Conservation (phyloP, 2,113 vertebrate genomes). For the Sinosuthora webbiana region DNA sequence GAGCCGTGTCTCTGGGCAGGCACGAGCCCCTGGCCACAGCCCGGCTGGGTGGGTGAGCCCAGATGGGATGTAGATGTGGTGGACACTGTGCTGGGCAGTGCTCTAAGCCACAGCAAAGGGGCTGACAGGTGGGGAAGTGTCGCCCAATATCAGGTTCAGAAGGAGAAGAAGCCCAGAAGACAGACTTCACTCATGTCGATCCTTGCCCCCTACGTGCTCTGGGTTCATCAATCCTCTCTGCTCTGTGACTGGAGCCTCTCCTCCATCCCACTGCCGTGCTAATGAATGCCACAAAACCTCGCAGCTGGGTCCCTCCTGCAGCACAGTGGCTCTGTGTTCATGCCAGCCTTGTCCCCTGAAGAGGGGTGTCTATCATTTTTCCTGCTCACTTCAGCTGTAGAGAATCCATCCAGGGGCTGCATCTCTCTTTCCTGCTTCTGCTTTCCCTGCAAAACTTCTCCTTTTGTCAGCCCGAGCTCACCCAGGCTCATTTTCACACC, state of each 20-base stretch:
- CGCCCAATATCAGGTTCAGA: background rate
- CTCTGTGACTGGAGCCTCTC: background rate
- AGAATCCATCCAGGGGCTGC: background rate
- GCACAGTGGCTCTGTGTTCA: background rate
- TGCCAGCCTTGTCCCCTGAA: background rate
- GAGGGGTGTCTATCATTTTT: background rate
- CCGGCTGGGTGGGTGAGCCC: background rate
- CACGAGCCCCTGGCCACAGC: rapidly evolving
- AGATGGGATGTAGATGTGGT: background rate
- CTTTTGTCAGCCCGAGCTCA: background rate
- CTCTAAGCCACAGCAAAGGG: background rate
- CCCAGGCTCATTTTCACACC: background rate
- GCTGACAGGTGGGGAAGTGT: background rate
- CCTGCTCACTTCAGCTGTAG: background rate
- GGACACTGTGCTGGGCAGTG: background rate
- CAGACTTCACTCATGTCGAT: background rate
- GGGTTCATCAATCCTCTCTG: rapidly evolving
- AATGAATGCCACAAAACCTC: background rate
- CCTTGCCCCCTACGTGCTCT: background rate
- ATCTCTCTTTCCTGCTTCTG: background rate
- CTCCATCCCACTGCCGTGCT: background rate
- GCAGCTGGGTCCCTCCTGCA: background rate
- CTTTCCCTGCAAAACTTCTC: background rate
- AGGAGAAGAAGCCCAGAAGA: background rate
- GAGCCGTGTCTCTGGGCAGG: background rate